Percentiles rank a stretch among this genome's conserved stretches.
Conservation (phyloP, 2,113 vertebrate species). For the Sus scrofa region T2T-Sscrofa CM000826.6:35862501-35863000, state of each 20-base stretch:
- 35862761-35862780: no score
- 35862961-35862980: not conserved
- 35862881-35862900: not conserved
- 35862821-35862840: not conserved
- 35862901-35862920: not conserved
- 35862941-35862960: not conserved
- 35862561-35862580: not conserved
- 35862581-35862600: not conserved
- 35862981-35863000: not conserved
- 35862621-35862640: no score
- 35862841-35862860: not conserved
- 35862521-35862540: not conserved
- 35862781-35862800: no score
- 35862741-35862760: no score
- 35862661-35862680: no score
- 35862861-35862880: not conserved
- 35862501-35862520: not conserved
- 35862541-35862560: constrained; percentile 30
- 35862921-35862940: not conserved
- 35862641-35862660: no score
- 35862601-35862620: not conserved
- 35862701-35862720: no score
- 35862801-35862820: no score
- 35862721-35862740: no score
- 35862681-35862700: no score